Percentiles rank a stretch among this genome's conserved stretches.
Evolutionary conservation across 2,888 invertebrate genomes (phyloP).

Genomic region (Eledona agricola): DNA sequence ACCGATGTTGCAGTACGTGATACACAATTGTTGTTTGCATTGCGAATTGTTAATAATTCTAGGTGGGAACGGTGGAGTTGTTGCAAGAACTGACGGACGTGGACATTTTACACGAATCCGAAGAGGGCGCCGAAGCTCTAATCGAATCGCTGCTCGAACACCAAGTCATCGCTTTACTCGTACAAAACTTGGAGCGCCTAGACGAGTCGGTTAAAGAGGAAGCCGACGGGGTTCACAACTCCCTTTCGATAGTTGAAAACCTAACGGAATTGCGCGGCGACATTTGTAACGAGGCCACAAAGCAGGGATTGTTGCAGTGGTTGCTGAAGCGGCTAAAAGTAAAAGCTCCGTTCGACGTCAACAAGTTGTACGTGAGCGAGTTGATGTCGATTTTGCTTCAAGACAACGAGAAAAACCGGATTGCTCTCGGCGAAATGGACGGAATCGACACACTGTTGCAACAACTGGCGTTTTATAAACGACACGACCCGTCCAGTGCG

Average conservation of each 20-base stretch:
- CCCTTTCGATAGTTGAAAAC: constrained; percentile 89
- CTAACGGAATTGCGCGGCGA: constrained; percentile 90
- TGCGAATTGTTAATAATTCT: constrained; percentile 24
- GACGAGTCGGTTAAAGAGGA: constrained; percentile 95
- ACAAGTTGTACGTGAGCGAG: constrained; percentile 96
- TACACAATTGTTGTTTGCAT: too few species aligned
- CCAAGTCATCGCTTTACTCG: constrained; percentile 83
- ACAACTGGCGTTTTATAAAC: constrained; percentile 93
- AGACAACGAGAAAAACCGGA: constrained; percentile 83
- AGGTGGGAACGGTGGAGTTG: constrained; percentile 66
- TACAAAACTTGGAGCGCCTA: constrained; percentile 92
- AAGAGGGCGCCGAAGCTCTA: constrained; percentile 87
- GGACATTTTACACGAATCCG: constrained; percentile 93
- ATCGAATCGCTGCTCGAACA: constrained; percentile 89
- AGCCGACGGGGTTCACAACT: constrained; percentile 95
- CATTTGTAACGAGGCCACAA: constrained; percentile 83
- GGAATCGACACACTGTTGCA: constrained; percentile 96
- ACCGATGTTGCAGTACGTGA: constrained; percentile 76
- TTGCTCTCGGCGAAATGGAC: constrained; percentile 88
- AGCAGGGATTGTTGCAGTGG: constrained; percentile 93
- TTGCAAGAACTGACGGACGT: constrained; percentile 93
- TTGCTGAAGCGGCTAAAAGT: constrained; percentile 86
- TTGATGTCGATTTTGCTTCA: constrained; percentile 95
- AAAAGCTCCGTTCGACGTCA: constrained; percentile 92
- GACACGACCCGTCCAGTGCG: constrained; percentile 88